These are phyloP conservation scores for Scatophagus argus DNA, from an alignment of 2,113 vertebrate species.

Conservation along the genomic window DNA sequence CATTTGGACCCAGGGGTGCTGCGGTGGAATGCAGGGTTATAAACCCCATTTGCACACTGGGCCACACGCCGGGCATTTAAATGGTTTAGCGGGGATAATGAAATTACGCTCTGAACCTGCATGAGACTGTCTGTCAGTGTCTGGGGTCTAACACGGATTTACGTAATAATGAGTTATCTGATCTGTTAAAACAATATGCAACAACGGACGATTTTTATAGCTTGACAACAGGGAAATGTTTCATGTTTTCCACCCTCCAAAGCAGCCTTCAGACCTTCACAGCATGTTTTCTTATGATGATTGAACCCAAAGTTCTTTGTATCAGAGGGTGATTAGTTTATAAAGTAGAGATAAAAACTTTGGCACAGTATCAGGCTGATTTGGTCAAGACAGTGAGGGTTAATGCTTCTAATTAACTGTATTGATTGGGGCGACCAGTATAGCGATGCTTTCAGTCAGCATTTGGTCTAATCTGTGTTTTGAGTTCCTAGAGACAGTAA, in stretches of 20 bases:
- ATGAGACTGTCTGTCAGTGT: slow-evolving; percentile 60
- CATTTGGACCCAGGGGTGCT: slow-evolving; percentile 72
- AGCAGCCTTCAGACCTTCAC: neutral
- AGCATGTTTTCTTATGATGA: neutral
- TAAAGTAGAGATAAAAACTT: slow-evolving; percentile 27
- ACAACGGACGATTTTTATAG: neutral
- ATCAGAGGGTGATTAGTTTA: slow-evolving; percentile 14
- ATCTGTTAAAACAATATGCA: slow-evolving; percentile 7
- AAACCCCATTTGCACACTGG: slow-evolving; percentile 81
- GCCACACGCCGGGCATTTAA: slow-evolving; percentile 81
- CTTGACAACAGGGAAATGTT: neutral
- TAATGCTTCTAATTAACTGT: slow-evolving; percentile 38
- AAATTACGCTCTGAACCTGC: slow-evolving; percentile 74
- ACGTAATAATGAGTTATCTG: slow-evolving; percentile 19
- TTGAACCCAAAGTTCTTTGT: slow-evolving; percentile 13
- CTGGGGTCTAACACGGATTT: slow-evolving; percentile 25
- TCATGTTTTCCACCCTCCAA: neutral
- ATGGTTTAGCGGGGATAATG: slow-evolving; percentile 75
- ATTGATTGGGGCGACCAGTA: slow-evolving; percentile 15
- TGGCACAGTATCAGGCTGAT: neutral
- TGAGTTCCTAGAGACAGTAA: slow-evolving; percentile 11
- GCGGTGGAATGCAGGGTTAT: slow-evolving; percentile 77
- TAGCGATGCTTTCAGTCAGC: slow-evolving; percentile 27
- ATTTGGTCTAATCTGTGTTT: slow-evolving; percentile 57
- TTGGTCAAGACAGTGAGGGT: slow-evolving; percentile 10